Conservation (phyloP, 2,888 invertebrate species). For the Ophonus ardosiacus region DNA sequence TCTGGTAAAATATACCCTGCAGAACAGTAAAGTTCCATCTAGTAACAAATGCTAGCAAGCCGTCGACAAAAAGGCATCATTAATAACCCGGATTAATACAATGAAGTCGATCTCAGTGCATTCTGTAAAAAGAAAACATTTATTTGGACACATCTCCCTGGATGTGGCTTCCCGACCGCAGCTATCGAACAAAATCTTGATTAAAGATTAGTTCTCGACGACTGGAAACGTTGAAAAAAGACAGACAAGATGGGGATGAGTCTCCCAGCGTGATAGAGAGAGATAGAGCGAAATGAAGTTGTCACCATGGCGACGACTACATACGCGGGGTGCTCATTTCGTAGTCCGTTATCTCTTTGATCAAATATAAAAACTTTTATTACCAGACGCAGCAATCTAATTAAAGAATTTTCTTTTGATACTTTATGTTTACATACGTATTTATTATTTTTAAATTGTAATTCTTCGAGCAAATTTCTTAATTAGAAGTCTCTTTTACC, state of each 20-base stretch:
- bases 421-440: constrained; percentile 24
- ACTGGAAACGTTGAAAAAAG: constrained; percentile 25
- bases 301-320: constrained; percentile 54
- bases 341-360: constrained; percentile 61
- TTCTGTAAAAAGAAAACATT: constrained; percentile 50
- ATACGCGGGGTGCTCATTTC: constrained; percentile 56
- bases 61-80: constrained; percentile 34
- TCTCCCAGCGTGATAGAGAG: not conserved
- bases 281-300: constrained; percentile 49
- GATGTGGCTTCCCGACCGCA: constrained; percentile 17
- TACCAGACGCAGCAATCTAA: constrained; percentile 52
- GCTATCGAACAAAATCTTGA: constrained; percentile 61
- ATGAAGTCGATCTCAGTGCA: constrained; percentile 39
- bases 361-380: constrained; percentile 63
- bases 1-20: constrained; percentile 15
- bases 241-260: constrained; percentile 7
- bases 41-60: constrained; percentile 27
- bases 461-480: constrained; percentile 4
- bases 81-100: constrained; percentile 45
- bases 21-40: constrained; percentile 1
- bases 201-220: constrained; percentile 60
- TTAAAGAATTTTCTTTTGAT: constrained; percentile 59
- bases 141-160: constrained; percentile 50
- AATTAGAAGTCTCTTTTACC: not conserved
- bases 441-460: constrained; percentile 40